Evolutionary conservation across 2,888 invertebrate genomes (phyloP).

Genomic region (Papilio elwesi): DNA sequence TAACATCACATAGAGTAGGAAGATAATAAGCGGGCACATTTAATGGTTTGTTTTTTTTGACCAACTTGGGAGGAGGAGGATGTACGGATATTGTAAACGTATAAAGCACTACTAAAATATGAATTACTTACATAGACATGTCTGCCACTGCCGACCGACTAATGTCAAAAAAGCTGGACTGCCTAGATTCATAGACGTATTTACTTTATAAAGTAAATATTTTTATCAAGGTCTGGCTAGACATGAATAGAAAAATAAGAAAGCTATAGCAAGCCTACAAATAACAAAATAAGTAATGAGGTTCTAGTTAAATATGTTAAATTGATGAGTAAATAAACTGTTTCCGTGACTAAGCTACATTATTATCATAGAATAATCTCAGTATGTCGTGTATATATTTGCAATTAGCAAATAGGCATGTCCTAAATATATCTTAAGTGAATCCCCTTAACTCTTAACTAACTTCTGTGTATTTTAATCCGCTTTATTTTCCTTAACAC

Average conservation of each 20-base stretch:
- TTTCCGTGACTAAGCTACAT: neutral
- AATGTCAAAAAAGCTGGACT: neutral
- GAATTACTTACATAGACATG: slow-evolving; percentile 34
- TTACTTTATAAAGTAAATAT: neutral
- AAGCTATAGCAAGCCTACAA: neutral
- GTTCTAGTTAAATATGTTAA: neutral
- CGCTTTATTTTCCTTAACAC: slow-evolving; percentile 25
- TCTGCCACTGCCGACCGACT: neutral
- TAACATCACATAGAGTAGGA: too few species aligned
- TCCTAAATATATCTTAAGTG: too few species aligned
- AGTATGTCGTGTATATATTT: too few species aligned
- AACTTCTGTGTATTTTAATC: neutral
- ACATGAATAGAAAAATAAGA: neutral
- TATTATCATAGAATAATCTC: too few species aligned
- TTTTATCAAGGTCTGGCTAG: neutral
- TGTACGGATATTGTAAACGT: neutral
- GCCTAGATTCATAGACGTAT: slow-evolving; percentile 14
- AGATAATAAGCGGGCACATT: too few species aligned
- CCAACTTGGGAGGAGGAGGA: neutral
- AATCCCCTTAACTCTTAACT: neutral
- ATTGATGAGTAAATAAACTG: neutral
- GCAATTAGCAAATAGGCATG: too few species aligned
- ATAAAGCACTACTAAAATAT: neutral
- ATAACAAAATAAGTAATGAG: neutral
- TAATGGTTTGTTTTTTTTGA: too few species aligned